phyloP scores from a whole-genome alignment of 64 coral and sea anemone genomes.

The Hydrozoanthus tunicans region DNA sequence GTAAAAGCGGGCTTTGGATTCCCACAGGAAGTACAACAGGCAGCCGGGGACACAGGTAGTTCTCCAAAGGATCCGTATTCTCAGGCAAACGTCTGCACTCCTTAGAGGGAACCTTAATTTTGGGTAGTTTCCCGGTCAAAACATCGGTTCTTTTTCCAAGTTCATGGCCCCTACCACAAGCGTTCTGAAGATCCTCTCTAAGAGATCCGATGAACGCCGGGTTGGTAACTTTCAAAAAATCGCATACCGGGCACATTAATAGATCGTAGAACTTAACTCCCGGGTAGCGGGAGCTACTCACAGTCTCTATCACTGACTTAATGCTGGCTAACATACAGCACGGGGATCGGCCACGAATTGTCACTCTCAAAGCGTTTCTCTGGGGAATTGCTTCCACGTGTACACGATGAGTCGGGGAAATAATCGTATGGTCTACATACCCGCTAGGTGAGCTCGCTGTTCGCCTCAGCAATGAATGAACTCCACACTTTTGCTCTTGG shows the following conservation, averaged over 20 bases:
- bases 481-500: slow-evolving; percentile 56
- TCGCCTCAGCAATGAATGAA: slow-evolving; percentile 36
- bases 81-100: background rate
- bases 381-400: slow-evolving; percentile 69
- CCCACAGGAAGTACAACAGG: slow-evolving; percentile 78
- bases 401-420: slow-evolving; percentile 55
- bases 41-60: slow-evolving; percentile 74
- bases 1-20: slow-evolving; percentile 65
- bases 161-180: slow-evolving; percentile 70
- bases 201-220: slow-evolving; percentile 53
- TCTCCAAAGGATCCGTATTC: slow-evolving; percentile 45
- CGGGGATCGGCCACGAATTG: slow-evolving; percentile 60
- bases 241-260: slow-evolving; percentile 69
- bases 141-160: slow-evolving; percentile 56
- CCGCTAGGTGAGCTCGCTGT: slow-evolving; percentile 28
- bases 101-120: background rate
- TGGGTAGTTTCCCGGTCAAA: slow-evolving; percentile 54
- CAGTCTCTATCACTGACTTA: slow-evolving; percentile 58
- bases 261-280: slow-evolving; percentile 65
- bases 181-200: slow-evolving; percentile 49
- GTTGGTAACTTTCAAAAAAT: slow-evolving; percentile 39
- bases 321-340: slow-evolving; percentile 85
- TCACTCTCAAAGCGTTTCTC: slow-evolving; percentile 58
- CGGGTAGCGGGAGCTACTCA: slow-evolving; percentile 74
- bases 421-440: slow-evolving; percentile 36